Base-by-base conservation (phyloP, 1,140 invertebrate species). In the Hydropsyche tenuis region DNA sequence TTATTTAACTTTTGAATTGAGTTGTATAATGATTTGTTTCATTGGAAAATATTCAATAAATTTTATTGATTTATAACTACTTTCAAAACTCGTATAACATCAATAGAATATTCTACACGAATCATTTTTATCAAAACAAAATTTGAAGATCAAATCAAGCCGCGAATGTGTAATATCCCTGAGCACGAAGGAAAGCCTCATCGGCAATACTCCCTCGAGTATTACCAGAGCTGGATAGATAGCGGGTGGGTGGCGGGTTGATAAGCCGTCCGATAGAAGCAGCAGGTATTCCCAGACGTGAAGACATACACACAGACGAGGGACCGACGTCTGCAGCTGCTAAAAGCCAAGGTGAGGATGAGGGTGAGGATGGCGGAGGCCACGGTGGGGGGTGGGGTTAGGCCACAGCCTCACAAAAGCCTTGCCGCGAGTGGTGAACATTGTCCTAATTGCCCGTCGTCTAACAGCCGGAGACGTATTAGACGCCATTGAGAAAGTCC, bases 401-500 rank as follows among this genome's bases (percentile, higher is more conserved):
- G 45, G 45, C 45, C 18, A 1, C 18, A 16, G 45, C 7, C 56
- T 60, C 65, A 68, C 45, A 68, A 68, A 68, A 43, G 65, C 6
- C 23, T 68, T 37, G 30, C 30, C 65, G 23, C 6, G 18, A 48
- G 20, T 68, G 23, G 23, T 18, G 42, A 46, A 66, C 1, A 22
- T 64, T 45, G 64, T n/a, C 64, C 65, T 68, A 68, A 68, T 68
- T 68, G 43, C 45, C 20, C 22, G 65, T 42, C 5, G 45, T 30
- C n/a, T 48, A 68, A 48, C 22, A 68, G 27, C 16, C 65, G 42
- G 20, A 68, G 65, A 68, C 65, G 45, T 68, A 68, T 68, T 48
- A 48, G 45, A 14, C 18, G 22, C 11, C 56, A 60, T 60, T 27
- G 23, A 60, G 23, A 53, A 1, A 18, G 23, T 60, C 56, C 12